Evolutionary conservation across 2,888 invertebrate genomes (phyloP).

Genomic region (Anaspis maculata): DNA sequence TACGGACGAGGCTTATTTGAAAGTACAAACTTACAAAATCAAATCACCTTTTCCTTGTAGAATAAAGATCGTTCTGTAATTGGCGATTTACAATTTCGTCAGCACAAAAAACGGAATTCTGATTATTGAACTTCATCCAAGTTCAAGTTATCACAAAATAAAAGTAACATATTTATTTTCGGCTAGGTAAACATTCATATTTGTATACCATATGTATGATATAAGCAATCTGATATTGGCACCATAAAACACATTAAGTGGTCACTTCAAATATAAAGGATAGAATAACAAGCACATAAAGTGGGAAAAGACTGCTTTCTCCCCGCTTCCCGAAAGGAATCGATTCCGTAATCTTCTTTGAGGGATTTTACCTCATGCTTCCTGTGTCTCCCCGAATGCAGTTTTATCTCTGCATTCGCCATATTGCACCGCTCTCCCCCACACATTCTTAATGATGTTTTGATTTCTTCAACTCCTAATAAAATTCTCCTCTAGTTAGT

Average conservation of each 20-base stretch:
- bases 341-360: constrained; percentile 38
- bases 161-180: constrained; percentile 7
- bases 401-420: constrained; percentile 19
- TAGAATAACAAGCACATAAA: constrained; percentile 40
- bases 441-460: constrained; percentile 17
- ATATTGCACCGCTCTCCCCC: constrained; percentile 20
- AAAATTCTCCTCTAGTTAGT: constrained; percentile 7
- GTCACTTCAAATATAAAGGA: constrained; percentile 40
- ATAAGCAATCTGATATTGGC: constrained; percentile 35
- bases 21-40: too few relatives aligned
- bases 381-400: constrained; percentile 19
- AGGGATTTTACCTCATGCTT: constrained; percentile 30
- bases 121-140: too few relatives aligned
- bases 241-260: constrained; percentile 39
- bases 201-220: constrained; percentile 33
- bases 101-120: too few relatives aligned
- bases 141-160: too few relatives aligned
- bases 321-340: constrained; percentile 33
- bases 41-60: too few relatives aligned
- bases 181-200: constrained; percentile 26
- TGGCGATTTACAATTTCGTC: too few relatives aligned
- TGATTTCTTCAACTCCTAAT: constrained; percentile 10
- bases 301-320: constrained; percentile 28
- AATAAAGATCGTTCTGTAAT: too few relatives aligned
- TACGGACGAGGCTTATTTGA: too few relatives aligned